Conservation (phyloP, 2,888 invertebrate species). For the Meta bourneti region DNA sequence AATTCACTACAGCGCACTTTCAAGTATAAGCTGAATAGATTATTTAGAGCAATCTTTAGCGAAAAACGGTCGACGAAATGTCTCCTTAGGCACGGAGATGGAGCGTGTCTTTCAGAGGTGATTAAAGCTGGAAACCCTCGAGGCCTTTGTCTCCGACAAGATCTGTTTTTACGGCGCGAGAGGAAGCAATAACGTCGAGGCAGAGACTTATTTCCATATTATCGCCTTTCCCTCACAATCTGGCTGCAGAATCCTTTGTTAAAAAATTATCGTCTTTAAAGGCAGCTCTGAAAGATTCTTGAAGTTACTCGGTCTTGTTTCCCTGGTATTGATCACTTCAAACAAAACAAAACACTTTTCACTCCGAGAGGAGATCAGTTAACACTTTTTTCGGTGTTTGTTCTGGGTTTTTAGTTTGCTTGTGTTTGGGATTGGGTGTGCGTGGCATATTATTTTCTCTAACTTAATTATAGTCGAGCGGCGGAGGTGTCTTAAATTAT, state of each 20-base stretch:
- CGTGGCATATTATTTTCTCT: neutral
- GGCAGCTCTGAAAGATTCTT: conserved; percentile 2
- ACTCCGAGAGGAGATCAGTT: conserved; percentile 4
- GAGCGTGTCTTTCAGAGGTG: conserved; percentile 30
- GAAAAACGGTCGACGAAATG: conserved; percentile 17
- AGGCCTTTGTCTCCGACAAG: conserved; percentile 26
- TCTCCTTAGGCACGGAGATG: conserved; percentile 17
- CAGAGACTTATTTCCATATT: conserved; percentile 46
- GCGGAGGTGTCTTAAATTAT: neutral
- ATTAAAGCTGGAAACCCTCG: conserved; percentile 45
- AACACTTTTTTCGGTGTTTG: neutral
- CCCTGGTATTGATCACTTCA: conserved; percentile 5
- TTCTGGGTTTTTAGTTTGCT: neutral
- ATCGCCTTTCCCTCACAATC: conserved; percentile 30
- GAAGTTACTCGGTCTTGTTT: conserved; percentile 30
- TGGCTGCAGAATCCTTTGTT: neutral
- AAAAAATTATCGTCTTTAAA: conserved; percentile 37
- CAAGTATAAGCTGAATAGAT: conserved; percentile 29
- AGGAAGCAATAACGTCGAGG: conserved; percentile 6
- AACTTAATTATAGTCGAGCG: neutral
- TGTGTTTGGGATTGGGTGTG: neutral
- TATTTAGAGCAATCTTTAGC: conserved; percentile 19
- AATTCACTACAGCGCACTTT: neutral
- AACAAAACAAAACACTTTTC: conserved; percentile 8
- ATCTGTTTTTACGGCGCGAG: conserved; percentile 36